A percentile compares a stretch with the other conserved stretches of the same genome.
Evolutionary conservation across 2,797 vertebrate genomes (phyloP).

Genomic region (Phataginus tricuspis): DNA sequence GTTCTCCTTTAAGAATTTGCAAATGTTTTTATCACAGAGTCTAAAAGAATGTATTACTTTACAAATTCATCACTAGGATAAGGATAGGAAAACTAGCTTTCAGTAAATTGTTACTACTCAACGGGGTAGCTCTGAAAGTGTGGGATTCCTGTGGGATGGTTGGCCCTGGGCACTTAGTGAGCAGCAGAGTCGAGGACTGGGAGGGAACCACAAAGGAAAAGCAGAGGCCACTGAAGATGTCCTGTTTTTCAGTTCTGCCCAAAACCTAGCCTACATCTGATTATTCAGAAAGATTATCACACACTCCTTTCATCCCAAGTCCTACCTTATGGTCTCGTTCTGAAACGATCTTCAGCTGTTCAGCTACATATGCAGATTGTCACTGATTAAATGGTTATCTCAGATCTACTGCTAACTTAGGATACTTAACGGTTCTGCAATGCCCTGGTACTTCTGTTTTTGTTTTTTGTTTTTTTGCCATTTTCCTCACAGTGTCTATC

Average conservation of each 20-base stretch:
- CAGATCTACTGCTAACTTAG: neutral
- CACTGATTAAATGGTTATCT: neutral
- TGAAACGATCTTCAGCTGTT: neutral
- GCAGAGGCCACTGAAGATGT: too few relatives aligned
- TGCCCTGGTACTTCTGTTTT: too few relatives aligned
- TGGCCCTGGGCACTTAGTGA: neutral
- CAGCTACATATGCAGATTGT: neutral
- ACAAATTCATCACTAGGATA: neutral
- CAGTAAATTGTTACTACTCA: neutral
- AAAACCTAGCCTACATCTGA: neutral
- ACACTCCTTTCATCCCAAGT: neutral
- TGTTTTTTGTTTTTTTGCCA: neutral
- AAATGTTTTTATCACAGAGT: neutral
- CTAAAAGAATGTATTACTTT: neutral
- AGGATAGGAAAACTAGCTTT: neutral
- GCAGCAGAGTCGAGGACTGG: neutral
- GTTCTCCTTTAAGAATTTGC: neutral
- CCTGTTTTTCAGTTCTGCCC: neutral
- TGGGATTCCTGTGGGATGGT: neutral
- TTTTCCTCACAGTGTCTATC: neutral
- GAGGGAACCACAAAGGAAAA: neutral
- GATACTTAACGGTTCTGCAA: neutral
- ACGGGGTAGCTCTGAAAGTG: neutral
- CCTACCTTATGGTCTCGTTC: neutral
- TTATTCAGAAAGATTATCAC: neutral